Evolutionary conservation across 2,797 vertebrate genomes (phyloP), one percentile per base, ranked within the genome.

Genomic region (Sebastes steindachneri): DNA sequence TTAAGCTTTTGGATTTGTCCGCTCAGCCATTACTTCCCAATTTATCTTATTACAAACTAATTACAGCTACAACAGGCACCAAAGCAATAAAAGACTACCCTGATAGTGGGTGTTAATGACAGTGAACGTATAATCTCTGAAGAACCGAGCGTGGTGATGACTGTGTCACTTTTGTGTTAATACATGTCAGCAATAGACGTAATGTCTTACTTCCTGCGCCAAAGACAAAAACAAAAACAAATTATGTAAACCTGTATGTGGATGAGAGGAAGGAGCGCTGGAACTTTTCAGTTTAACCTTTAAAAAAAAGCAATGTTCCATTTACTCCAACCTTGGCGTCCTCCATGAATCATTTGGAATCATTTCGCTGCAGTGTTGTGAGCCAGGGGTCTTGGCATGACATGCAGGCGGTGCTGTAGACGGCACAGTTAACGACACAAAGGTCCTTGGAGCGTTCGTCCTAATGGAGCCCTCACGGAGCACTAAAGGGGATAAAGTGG

Each of bases 321-420:
- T 83, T 83, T 73, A 70, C 65, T 88, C 45, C 59, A 80, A 83
- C 68, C 70, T 58, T 48, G 60, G 73, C 51, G 21, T 73, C 77
- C 68, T 81, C 62, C 54, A 59, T 84, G 75, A 83, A 87, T 90
- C 80, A 85, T 80, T 80, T 83, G 83, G 86, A 73, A 82, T 73
- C 25, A 25, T 86, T 89, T 77, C 1, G 6, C 73, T 45, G 65
- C 73, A 17, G 48, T 35, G 33, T 64, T 72, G 58, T 64, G 78
- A 77, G 86, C 75, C 77, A 77, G 84, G 62, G 89, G 81, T 91
- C 86, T 80, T 84, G 86, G 71, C 84, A 73, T 86, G 78, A 86
- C 86, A 87, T 45, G 82, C 69, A 69, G 85, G 45, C 26, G 7
- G 66, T n/a, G 74, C 75, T 90, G 87, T 58, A 64, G 80, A 79